Evolutionary conservation across 1,140 invertebrate species (phyloP), one percentile per base, ranked within the genome.

Genomic region (Caenorhabditis inopinata): DNA sequence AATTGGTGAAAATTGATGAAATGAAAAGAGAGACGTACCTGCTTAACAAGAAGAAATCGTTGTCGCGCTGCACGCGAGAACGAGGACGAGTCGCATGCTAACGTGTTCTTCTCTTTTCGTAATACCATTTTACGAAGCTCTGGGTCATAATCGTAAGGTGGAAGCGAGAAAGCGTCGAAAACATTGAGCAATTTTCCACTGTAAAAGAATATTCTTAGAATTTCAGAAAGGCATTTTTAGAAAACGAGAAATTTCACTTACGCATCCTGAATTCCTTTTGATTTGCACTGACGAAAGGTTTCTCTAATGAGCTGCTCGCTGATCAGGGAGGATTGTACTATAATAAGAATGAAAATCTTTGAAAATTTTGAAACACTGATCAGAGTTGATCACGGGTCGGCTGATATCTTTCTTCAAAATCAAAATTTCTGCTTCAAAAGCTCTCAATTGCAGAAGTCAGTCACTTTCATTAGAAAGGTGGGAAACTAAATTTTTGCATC

Each of bases 111-210:
- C 11, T 9, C 58, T 68, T 68, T 68, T 77, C 51, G 35, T 21
- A 38, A 18, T 35, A 74, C 58, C 51, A 74, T 68, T 78, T 79
- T 82, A 21, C 68, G 29, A 5, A 32, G 5, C 5, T 79, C 73
- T 23, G 74, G 14, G 2, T 81, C 84, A 12, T 46, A 75, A 47
- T 38, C 51, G 11, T 48, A 49, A 12, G 46, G 46, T 0, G 23
- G 25, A 48, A 78, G 74, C 25, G 85, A 76, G 62, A 84, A 78
- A 7, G 78, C 76, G 53, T 85, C 84, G 49, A 78, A 81, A 14
- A 84, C 46, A 16, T 84, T 84, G 80, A 84, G 85, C 29, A 80
- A 25, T 35, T 51, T 47, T 68, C 80, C 79, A 16, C 84, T 84
- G 78, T 47, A n/a, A n/a, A n/a, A n/a, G n/a, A n/a, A 49, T 38